Base-by-base conservation (phyloP, 2,888 invertebrate genomes). In the Smittia aterrima region DNA sequence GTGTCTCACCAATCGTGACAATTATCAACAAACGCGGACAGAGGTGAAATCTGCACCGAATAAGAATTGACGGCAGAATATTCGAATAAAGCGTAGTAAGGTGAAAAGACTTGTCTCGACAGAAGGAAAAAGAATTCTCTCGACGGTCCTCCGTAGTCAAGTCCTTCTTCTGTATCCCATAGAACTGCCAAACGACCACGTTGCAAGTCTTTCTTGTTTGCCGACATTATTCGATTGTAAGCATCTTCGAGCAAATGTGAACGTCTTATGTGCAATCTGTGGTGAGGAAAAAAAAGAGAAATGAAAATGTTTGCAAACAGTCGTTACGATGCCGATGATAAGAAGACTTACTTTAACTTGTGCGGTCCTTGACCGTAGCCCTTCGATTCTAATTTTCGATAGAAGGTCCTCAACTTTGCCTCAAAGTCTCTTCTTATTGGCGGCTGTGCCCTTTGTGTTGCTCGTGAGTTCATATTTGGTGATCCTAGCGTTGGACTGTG, bases 1-100 rank as follows among this genome's bases (percentile, higher is more conserved):
- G 18, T 82, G n/a, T 47, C 87, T 85, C 79, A 91, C 96, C 98
- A 98, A 83, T 97, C 96, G 79, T 96, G 94, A 82, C 95, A 93
- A 81, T 98, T 96, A 80, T 98, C 97, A 20, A 98, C 97, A 80
- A 97, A 97, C 0, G 95, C 93, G 1, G 97, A 97, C 91, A 98
- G 92, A 0, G 98, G 96, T 25, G 94, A 94, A 75, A 95, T 92
- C 83, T 95, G 94, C 22, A 98, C 97, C 4, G 97, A 98, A 82
- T 98, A 98, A 0, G 96, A 96, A 80, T 98, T 97, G 81, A 96
- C 96, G 66, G 97, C 97, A 0, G 97, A 96, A 82, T 98, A 98
- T 84, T 98, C 98, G 83, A 98, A 98, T 75, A 98, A 87, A 0
- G 98, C 98, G 79, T 98, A 98, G 83, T 98, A 98, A 0, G 98